These are phyloP conservation scores for Patella ulyssiponensis DNA, from an alignment of 2,888 invertebrate species.

Conservation along the genomic window DNA sequence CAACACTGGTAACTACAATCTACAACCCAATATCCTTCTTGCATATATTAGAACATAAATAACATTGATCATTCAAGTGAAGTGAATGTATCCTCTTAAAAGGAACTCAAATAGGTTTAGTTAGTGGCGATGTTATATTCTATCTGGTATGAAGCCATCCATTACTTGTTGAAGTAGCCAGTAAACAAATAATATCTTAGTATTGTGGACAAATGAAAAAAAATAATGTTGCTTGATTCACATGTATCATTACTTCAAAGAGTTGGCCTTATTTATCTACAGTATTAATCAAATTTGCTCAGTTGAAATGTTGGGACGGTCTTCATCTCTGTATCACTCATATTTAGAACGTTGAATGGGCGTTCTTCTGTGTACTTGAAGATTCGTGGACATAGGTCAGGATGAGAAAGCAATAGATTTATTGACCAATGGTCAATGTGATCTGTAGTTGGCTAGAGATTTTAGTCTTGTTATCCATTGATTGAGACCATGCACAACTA, in stretches of 20 bases:
- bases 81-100: too few relatives aligned
- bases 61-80: too few relatives aligned
- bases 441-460: not conserved
- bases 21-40: too few relatives aligned
- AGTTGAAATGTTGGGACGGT: not conserved
- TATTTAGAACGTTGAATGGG: too few relatives aligned
- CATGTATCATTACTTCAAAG: not conserved
- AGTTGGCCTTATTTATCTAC: not conserved
- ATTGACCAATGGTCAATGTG: slow-evolving; percentile 7
- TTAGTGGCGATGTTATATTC: too few relatives aligned
- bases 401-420: slow-evolving; percentile 3
- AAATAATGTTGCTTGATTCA: not conserved
- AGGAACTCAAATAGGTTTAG: too few relatives aligned
- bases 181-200: slow-evolving; percentile 1
- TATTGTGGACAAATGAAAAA: slow-evolving; percentile 1
- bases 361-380: too few relatives aligned
- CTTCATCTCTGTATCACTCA: too few relatives aligned
- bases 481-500: not conserved
- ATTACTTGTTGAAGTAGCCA: not conserved
- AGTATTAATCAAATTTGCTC: slow-evolving; percentile 2
- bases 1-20: too few relatives aligned
- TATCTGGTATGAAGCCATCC: not conserved
- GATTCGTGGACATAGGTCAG: not conserved
- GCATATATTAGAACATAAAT: too few relatives aligned
- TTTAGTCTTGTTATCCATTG: not conserved